Evolutionary conservation across 2,113 vertebrate species (phyloP), one percentile per base, ranked within the genome.

Genomic region (Sorex araneus): DNA sequence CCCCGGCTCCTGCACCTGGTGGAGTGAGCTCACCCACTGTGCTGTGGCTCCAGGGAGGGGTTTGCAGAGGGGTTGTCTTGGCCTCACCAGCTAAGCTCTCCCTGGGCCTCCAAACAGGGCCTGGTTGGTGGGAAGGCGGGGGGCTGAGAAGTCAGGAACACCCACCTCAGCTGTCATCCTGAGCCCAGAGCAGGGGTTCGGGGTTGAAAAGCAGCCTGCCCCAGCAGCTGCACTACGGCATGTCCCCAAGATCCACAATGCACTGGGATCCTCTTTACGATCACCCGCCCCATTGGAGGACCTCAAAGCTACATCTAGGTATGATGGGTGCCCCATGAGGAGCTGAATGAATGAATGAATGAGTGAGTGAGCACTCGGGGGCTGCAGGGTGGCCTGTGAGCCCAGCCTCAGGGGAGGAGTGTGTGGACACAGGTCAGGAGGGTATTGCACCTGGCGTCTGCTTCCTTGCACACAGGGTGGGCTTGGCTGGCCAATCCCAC

Each of bases 171-270:
- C 77, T 67, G 32, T 27, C 60, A 25, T 25, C 23, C 8, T 15
- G 30, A 57, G 8, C 34, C 76, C 12, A 3, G 4, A 30, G 30
- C 43, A 89, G 74, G 40, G 63, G 8, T 76, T 71, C 30, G 60
- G 36, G 7, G 8, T 82, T 36, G 19, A 30, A 54, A 60, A 74
- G 36, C 13, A 34, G 66, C n/a, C 4, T 9, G 28, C 30, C 50
- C 54, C 45, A 36, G 34, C 8, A 34, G 79, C n/a, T 86, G 45
- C 30, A 73, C 40, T 1, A 11, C 15, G 19, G 18, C 19, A 30
- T 0, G 36, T 78, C 25, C 30, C 67, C 47, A 4, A 12, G 0
- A 1, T 30, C 60, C 8, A 1, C 2, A 1, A 2, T 15, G 34
- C 45, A 70, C 69, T 79, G 67, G n/a, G 54, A 80, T 50, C 78